These are phyloP conservation scores for Anser brachyrhynchus DNA, from an alignment of 2,113 vertebrate genomes.

Conservation along the genomic window DNA sequence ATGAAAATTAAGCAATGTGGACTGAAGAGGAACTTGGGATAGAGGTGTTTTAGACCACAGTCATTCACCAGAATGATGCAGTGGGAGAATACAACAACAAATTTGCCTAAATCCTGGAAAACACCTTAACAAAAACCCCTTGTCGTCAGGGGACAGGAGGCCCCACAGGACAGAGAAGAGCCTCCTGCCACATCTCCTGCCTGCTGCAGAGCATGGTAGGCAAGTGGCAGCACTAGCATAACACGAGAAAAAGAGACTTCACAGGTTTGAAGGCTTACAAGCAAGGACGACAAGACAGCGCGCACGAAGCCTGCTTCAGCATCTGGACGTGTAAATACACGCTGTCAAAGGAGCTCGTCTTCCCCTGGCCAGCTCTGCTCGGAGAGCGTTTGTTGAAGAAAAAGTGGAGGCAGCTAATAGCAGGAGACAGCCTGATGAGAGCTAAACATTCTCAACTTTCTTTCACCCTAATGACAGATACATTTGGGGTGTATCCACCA, in stretches of 20 bases:
- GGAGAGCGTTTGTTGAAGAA: neutral
- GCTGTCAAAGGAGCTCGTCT: neutral
- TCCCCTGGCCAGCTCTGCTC: neutral
- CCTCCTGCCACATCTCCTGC: neutral
- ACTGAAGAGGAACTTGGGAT: neutral
- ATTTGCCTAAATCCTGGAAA: neutral
- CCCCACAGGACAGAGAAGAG: rapidly evolving
- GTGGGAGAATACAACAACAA: neutral
- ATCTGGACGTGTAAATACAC: neutral
- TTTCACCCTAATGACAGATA: neutral
- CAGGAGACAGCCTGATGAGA: neutral
- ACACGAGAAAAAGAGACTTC: neutral
- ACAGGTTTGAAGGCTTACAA: neutral
- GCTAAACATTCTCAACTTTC: neutral
- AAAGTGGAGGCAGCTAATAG: rapidly evolving
- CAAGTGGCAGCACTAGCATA: neutral
- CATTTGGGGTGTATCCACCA: neutral
- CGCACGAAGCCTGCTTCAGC: neutral
- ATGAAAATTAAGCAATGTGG: neutral
- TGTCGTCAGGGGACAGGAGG: rapidly evolving
- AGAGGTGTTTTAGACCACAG: neutral
- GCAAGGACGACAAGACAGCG: rapidly evolving
- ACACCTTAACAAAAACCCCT: rapidly evolving
- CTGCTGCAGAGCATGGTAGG: rapidly evolving
- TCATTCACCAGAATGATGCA: neutral